Evolutionary conservation across 2,113 vertebrate genomes (phyloP), one percentile per base, ranked within the genome.

Genomic region (Rhynchopsitta pachyrhyncha): DNA sequence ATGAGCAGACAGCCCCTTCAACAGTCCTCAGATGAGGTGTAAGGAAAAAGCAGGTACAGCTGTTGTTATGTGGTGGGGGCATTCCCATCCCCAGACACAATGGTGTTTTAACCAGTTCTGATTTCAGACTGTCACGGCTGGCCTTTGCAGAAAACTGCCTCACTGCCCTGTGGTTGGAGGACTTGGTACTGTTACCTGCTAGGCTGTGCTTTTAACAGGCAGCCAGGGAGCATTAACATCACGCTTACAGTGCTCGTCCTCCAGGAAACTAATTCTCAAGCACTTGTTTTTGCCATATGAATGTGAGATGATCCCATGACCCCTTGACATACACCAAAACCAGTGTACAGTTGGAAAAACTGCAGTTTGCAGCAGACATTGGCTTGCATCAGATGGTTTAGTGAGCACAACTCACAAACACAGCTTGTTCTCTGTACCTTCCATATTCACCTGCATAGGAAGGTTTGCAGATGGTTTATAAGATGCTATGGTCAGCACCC

Each of bases 281-380:
- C 18, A 20, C 28, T 67, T 82, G 20, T 41, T 80, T 67, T 68
- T 11, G 0, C 67, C 25, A 5, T 19, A 28, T 0, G 0, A 39
- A 18, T 4, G 4, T 59, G 25, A 85, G 35, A 47, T n/a, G 44
- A 27, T 37, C 29, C 59, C 35, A 11, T 18, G 41, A 44, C 22
- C 24, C 2, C 1, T 8, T 67, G 50, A 44, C 46, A 23, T 14
- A 23, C 55, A 53, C 46, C 29, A 57, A 94, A 91, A 44, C 6
- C 3, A 9, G 17, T 5, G 31, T 8, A 15, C 3, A 37, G 23
- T 16, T 28, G 22, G 59, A 57, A 83, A 66, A 92, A 18, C 4
- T 33, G 35, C 23, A 41, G 27, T 59, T 78, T 63, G 55, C 27
- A 53, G 57, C 12, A 10, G 44, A 23, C 1, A 0, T 16, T 50